Base-by-base conservation (phyloP, 2,113 vertebrate genomes). In the Oreochromis aureus region DNA sequence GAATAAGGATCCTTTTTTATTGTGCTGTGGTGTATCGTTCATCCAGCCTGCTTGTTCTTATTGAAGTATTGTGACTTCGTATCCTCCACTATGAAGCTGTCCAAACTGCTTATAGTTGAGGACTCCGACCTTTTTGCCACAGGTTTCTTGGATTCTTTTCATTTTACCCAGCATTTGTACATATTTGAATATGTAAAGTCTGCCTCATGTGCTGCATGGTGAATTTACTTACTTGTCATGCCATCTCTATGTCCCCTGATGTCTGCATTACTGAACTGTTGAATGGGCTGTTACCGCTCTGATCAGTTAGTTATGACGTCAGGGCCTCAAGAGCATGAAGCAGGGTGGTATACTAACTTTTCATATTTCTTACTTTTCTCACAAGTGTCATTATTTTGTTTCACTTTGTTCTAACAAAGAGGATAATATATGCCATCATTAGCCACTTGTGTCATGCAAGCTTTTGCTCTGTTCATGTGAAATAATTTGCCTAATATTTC, bases 251-350 rank as follows among this genome's bases (percentile, higher is more conserved):
- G 39, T 15, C 39, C 39, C n/a, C 66, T 71, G 13, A 44, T 24
- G 13, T 3, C 66, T 1, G 66, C 66, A 71, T 71, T 71, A 44
- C n/a, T 15, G 19, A 71, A 24, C 66, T 71, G 36, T 6, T 0
- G 7, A 44, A 2, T 71, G n/a, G 39, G 39, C 66, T 71, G 12
- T 24, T 71, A 71, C 19, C 24, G 63, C 4, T 1, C 34, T 71
- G 63, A 41, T 44, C 63, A 71, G 63, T 71, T 71, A 71, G n/a
- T 41, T 24, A 4, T 22, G n/a, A 71, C 24, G 7, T 1, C 36
- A 0, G n/a, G 36, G 36, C 19, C 36, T 69, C 63, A 0, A 41
- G 36, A 69, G 6, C 11, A 41, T 6, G 66, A 44, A 24, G 22
- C 15, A 27, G n/a, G 39, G 66, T 27, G 22, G 13, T 73, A 16